Base-by-base conservation (phyloP, 2,113 vertebrate genomes). In the Microtus richardsoni region DNA sequence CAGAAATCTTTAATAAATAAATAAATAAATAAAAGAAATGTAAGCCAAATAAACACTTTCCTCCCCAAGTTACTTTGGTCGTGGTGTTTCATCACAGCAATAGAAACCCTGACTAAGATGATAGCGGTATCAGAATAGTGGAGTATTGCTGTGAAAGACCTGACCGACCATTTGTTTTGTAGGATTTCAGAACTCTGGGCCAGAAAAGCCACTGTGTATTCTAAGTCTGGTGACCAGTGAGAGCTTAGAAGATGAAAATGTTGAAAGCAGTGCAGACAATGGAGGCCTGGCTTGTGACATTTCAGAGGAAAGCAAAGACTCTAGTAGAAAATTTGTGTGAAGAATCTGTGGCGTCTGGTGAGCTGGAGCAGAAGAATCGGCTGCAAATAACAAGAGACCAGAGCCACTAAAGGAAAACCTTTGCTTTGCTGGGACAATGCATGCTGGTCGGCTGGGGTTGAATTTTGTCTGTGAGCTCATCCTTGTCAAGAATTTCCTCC, bases 391-490 rank as follows among this genome's bases (percentile, higher is more conserved):
- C 36, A 39, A 82, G 36, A 60, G 79, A 77, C 12, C 44, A 49
- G 41, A 44, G 8, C 24, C 74, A 75, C 74, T 75, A 49, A 78
- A 49, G 71, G 28, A 47, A 47, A 75, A 77, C 74, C 39, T 77
- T 47, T 77, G 41, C 26, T 47, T 47, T 47, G 74, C 28, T 78
- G 75, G 28, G 26, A 78, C 44, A 33, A 33, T 17, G 14, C 14
- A 49, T 78, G 44, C 47, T 49, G 44, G 5, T 30, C 14, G 17
- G 13, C 75, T 30, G 44, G 44, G 5, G 75, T 44, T 77, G 75
- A 77, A 49, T 80, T 91, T 52, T 91, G 54, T 66, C 78, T 58
- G 33, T 30, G 60, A 91, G 41, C 52, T 92, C 89, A 26, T 52
- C 70, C 49, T 87, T 26, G 70, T 33, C 0, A 19, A 90, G n/a